Percentiles rank a stretch among this genome's conserved stretches.
phyloP scores from a whole-genome alignment of 35 echinoderm and acorn worm genomes.

The Hemicentrotus pulcherrimus region DNA sequence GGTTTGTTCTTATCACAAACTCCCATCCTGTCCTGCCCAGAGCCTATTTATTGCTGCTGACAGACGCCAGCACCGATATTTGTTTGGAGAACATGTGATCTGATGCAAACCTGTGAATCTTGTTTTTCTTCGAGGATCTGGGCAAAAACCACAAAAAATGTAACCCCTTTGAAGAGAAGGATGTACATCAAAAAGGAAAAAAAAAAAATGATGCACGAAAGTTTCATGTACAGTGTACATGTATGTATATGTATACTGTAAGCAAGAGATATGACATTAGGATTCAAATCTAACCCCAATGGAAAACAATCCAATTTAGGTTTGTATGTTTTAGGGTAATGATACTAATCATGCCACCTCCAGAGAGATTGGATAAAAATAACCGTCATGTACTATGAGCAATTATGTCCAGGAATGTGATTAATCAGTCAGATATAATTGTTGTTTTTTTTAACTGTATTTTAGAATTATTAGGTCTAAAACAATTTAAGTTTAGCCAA shows the following conservation, averaged over 20 bases:
- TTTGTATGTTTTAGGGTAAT: background rate
- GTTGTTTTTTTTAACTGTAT: no score
- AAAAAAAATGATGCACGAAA: background rate
- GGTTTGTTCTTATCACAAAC: conserved; percentile 51
- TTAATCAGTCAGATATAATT: no score
- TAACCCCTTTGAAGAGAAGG: background rate
- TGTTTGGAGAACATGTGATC: background rate
- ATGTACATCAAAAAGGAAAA: background rate
- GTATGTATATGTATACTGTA: background rate
- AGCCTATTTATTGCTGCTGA: conserved; percentile 13
- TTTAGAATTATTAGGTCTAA: no score
- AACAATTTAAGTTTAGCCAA: no score
- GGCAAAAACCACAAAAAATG: background rate
- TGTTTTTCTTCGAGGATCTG: background rate
- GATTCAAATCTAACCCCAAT: background rate
- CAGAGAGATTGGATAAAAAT: background rate
- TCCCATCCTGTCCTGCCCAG: conserved; percentile 43
- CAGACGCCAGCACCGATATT: conserved; percentile 10
- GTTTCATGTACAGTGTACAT: background rate
- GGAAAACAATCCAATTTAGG: conserved; percentile 3
- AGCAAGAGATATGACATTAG: background rate
- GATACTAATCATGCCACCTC: background rate
- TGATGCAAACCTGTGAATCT: background rate
- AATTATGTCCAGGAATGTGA: no score
- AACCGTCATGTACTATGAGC: background rate